Percentiles rank a stretch among this genome's conserved stretches.
These are phyloP conservation scores for Erethizon dorsatum DNA, from an alignment of 2,797 vertebrate genomes.

Conservation along the genomic window DNA sequence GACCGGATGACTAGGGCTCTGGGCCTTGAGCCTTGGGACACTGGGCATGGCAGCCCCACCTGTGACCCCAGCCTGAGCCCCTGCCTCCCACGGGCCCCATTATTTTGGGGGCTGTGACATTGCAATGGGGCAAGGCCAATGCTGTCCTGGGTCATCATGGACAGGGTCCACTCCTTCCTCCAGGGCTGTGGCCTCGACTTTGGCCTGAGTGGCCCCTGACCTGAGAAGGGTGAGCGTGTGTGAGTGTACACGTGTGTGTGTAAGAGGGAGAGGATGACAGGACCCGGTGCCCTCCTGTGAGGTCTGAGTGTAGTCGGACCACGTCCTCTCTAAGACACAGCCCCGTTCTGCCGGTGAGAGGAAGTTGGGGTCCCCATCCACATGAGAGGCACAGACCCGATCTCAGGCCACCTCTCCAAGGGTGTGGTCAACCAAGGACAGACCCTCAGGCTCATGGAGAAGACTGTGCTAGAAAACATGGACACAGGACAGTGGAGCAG, in stretches of 20 bases:
- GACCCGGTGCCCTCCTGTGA: not conserved
- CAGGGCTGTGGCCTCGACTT: not conserved
- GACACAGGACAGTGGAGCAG: not conserved
- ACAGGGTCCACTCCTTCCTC: not conserved
- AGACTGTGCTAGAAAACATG: not conserved
- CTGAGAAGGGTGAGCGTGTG: not conserved
- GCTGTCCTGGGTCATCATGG: too few relatives aligned
- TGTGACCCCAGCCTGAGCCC: too few relatives aligned
- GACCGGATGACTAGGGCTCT: accelerated
- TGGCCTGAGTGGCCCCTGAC: not conserved
- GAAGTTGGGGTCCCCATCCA: accelerated
- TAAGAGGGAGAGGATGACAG: accelerated
- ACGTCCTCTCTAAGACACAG: not conserved
- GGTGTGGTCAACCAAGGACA: accelerated
- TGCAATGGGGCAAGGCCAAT: accelerated
- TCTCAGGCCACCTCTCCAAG: not conserved
- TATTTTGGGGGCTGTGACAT: not conserved
- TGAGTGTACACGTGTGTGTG: not conserved
- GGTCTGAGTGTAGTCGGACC: too few relatives aligned
- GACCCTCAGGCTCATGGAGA: accelerated
- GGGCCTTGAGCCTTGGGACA: accelerated
- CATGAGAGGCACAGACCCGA: accelerated
- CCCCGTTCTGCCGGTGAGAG: not conserved
- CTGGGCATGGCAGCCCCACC: accelerated
- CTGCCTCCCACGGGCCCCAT: not conserved